Base-by-base conservation (phyloP, 2,888 invertebrate species). In the Pheosia gnoma region DNA sequence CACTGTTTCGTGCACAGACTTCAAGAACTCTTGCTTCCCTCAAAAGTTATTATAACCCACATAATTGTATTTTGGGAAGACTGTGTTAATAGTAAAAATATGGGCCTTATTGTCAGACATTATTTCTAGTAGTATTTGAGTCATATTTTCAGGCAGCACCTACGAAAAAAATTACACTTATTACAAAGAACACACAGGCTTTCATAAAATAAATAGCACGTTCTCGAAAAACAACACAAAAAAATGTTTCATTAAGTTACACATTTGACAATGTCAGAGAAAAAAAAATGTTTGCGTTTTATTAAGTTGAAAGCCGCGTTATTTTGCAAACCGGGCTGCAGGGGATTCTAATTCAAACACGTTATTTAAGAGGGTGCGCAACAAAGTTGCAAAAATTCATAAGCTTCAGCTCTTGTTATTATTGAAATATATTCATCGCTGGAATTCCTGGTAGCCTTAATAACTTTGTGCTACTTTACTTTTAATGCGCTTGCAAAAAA, bases 251-350 rank as follows among this genome's bases (percentile, higher is more conserved):
- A 47, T 71, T 70, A 67, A 63, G 65, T 71, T 55, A 66, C 55
- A 61, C 9, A 5, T 47, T 47, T 47, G 47, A 47, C n/a, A 4
- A n/a, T 5, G 47, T 47, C 4, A n/a, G 47, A 45, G 47, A n/a
- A 47, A 11, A 47, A 68, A 63, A 68, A 75, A 62, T 78, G 80
- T 84, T 82, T 82, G 71, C 74, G 73, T 82, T 84, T 80, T 77
- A 82, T 81, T 79, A 80, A 73, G 72, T 67, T 7, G 49, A 11
- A 51, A 11, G 49, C 39, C 62, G 57, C 66, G 62, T 68, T 71
- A 69, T 70, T 72, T 67, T 72, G 65, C 70, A 74, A 73, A 73
- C 64, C 71, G 59, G 67, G 68, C 38, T 47, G 65, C 67, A 61
- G 71, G 69, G 71, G 65, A 68, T 71, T 77, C 73, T 71, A 76